Percentiles rank a stretch among this genome's conserved stretches.
Evolutionary conservation across 1,140 invertebrate genomes (phyloP).

Genomic region (Sinella curviseta): DNA sequence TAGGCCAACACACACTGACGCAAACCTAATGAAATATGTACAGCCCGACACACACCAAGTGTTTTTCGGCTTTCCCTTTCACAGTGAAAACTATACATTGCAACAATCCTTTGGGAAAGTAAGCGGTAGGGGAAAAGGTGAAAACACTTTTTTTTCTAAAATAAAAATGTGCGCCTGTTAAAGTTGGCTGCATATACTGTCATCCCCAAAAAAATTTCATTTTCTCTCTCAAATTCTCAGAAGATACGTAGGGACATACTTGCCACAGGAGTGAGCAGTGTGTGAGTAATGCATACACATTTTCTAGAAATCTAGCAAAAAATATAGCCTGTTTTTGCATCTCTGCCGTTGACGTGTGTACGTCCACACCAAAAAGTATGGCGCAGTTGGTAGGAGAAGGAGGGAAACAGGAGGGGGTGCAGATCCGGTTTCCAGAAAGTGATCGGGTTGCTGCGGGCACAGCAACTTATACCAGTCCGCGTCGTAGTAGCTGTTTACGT

Average conservation of each 20-base stretch:
- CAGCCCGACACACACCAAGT: background rate
- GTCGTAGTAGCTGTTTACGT: background rate
- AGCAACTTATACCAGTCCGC: background rate
- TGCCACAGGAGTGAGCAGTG: background rate
- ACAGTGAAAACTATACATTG: background rate
- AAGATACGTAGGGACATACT: background rate
- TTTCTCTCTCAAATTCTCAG: background rate
- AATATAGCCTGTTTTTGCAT: too few relatives aligned
- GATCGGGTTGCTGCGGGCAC: background rate
- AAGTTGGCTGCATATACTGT: background rate
- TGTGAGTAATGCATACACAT: background rate
- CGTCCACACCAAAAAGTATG: background rate
- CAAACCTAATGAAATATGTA: background rate
- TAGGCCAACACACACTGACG: background rate
- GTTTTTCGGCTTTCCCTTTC: background rate
- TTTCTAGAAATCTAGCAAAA: too few relatives aligned
- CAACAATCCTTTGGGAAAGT: background rate
- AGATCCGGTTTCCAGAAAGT: background rate
- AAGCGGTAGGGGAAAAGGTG: background rate
- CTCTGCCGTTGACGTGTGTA: too few relatives aligned
- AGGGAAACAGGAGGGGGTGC: background rate
- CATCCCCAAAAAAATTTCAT: background rate
- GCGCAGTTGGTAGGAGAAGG: background rate
- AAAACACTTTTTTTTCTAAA: background rate
- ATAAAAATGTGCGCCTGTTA: background rate